Evolutionary conservation across 2,888 invertebrate genomes (phyloP), one percentile per base, ranked within the genome.

Genomic region (Caenorhabditis zanzibari): DNA sequence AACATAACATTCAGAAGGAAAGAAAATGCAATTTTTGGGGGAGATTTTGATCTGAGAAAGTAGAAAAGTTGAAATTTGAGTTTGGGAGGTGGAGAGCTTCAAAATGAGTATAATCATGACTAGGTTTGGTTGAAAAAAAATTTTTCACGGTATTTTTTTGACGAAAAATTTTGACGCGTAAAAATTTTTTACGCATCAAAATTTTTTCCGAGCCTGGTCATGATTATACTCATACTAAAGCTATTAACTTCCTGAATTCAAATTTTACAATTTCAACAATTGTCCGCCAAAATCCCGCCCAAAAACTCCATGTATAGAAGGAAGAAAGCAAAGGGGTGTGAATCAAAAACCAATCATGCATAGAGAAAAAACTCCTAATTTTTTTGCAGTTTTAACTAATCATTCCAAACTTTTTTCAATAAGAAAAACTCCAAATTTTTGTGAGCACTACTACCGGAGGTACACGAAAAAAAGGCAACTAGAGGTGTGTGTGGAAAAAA

Each of bases 1-100:
- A 74, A 76, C 77, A 74, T 68, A 54, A 54, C 68, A 68, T 54
- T 54, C 49, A 68, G 68, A 54, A 68, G 68, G 68, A 68, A 38
- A 77, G 44, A 38, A 35, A 6, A 22, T 24, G 38, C 7, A 19
- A 2, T 24, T 24, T 12, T 12, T 14, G 9, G 24, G 24, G 14
- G 26, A 38, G 10, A 38, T 10, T 38, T 38, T 10, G 24, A 38
- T 38, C 12, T 38, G 38, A 10, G 32, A 32, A 32, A 6, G 6
- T 38, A 10, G 38, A 38, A 10, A 38, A 2, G 5, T 10, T 10
- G 38, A 38, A 38, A 38, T 10, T 38, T 7, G 7, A 32, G 32
- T 6, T 32, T 7, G 10, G 12, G 9, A 38, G 10, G 12, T 10
- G 2, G 12, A 38, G 38, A 38, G 38, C 38, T 6, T 12, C 38